These are phyloP conservation scores for Manis pentadactyla DNA, from an alignment of 2,797 vertebrate genomes.

Conservation along the genomic window DNA sequence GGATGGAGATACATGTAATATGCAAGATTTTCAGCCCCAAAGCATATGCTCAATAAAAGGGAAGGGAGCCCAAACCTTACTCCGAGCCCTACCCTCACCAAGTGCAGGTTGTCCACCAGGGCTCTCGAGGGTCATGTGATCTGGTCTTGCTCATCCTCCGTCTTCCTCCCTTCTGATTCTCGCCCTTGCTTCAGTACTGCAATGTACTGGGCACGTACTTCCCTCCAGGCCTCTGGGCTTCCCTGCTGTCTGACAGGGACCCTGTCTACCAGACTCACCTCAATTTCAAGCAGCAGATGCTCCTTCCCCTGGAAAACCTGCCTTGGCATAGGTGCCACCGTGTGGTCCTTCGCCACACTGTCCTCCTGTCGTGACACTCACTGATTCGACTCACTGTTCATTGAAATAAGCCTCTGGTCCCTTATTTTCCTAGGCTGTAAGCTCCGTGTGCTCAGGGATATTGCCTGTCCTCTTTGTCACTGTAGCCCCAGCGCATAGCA, in stretches of 20 bases:
- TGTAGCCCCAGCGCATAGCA: too few relatives aligned
- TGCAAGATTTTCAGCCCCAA: neutral
- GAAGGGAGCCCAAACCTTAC: too few relatives aligned
- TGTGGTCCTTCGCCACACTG: neutral
- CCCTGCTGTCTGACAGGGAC: accelerated
- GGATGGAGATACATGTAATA: neutral
- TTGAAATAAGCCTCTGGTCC: too few relatives aligned
- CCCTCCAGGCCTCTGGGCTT: neutral
- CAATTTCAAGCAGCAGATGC: neutral
- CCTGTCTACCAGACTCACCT: too few relatives aligned
- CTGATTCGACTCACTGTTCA: neutral
- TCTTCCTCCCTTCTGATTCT: neutral
- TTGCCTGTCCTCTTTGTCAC: neutral
- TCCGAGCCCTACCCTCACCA: neutral
- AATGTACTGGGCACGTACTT: neutral
- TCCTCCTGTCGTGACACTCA: accelerated
- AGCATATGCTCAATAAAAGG: neutral
- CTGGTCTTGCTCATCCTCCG: accelerated
- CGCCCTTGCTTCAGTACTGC: neutral
- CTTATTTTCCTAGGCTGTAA: neutral
- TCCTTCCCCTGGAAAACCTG: neutral
- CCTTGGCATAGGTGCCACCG: accelerated
- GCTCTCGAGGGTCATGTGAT: accelerated
- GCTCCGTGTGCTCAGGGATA: accelerated
- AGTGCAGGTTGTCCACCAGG: accelerated